Evolutionary conservation across 2,113 vertebrate species (phyloP), one percentile per base, ranked within the genome.

Genomic region (Chloropsis cyanopogon): DNA sequence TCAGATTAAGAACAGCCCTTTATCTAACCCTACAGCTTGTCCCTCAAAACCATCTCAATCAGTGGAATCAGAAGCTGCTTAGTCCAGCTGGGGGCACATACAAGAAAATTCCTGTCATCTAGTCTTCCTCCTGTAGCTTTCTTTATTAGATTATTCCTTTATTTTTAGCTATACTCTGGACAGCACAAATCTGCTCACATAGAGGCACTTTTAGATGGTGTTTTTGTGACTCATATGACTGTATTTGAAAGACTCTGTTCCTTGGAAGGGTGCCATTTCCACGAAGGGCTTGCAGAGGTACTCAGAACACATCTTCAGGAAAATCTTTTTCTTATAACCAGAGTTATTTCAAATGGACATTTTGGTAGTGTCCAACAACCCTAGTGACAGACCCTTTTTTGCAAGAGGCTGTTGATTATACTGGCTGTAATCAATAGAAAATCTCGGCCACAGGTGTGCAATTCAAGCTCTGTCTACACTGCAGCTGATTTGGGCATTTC

Each of bases 21-120:
- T 92, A 75, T 53, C 83, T 91, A 82, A 87, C 57, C 14, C 16
- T 90, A 29, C 33, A 83, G 66, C 79, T 86, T 93, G 86, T 70
- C 46, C 42, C 68, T 91, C 84, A 91, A 91, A 95, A 42, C 39
- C 78, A 47, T 77, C 88, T 94, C 71, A 72, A 79, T 91, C 84
- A 85, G 49, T 46, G 57, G 77, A 84, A 95, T 95, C 88, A 78
- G 84, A 92, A 92, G 77, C 69, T 97, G 65, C 81, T 96, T 95
- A 87, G 84, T 85, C 73, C 82, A 70, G 20, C 37, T 79, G 57
- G 47, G 37, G 20, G 10, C n/a, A 54, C 22, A 39, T 79, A 37
- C 52, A 68, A 75, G 47, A 86, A 78, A 91, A 92, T 60, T 92
- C 21, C 37, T 61, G 11, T 39, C 41, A 65, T 80, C 8, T 42